These are phyloP conservation scores for Sycophila sp. DNA, from an alignment of 1,140 invertebrate species.

Conservation along the genomic window DNA sequence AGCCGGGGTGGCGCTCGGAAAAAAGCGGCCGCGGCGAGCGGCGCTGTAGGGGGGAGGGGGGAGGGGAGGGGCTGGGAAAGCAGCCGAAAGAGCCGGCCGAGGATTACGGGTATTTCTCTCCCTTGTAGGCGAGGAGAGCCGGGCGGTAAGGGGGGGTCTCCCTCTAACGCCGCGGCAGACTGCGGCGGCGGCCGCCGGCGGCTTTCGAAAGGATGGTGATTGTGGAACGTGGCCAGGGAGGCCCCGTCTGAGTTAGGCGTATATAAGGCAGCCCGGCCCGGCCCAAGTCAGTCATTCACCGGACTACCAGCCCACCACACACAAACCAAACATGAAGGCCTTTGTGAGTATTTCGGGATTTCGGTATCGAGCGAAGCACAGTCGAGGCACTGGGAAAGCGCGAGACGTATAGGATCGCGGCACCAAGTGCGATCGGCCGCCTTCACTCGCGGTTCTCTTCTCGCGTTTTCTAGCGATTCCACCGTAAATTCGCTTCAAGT, in stretches of 20 bases:
- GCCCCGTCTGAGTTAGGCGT: slow-evolving; percentile 65
- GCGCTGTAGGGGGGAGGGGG: not conserved
- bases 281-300: slow-evolving; percentile 68
- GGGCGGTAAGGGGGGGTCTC: not conserved
- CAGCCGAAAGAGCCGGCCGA: slow-evolving; percentile 1
- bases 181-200: slow-evolving; percentile 50
- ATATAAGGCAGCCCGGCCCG: slow-evolving; percentile 64
- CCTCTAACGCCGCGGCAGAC: slow-evolving; percentile 23
- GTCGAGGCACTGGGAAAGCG: slow-evolving; percentile 51
- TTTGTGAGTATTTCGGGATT: slow-evolving; percentile 63
- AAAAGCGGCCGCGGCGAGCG: not conserved
- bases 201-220: slow-evolving; percentile 69
- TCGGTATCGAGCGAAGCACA: slow-evolving; percentile 54
- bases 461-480: not conserved
- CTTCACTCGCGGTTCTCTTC: slow-evolving; percentile 41
- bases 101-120: not conserved
- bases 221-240: slow-evolving; percentile 66
- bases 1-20: not conserved
- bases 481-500: not conserved
- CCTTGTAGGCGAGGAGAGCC: too few species aligned
- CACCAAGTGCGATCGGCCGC: slow-evolving; percentile 24
- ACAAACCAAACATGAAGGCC: slow-evolving; percentile 67
- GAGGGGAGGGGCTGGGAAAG: not conserved
- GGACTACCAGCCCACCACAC: slow-evolving; percentile 64
- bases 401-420: too few species aligned